A percentile compares a stretch with the other conserved stretches of the same genome.
Evolutionary conservation across 1,140 invertebrate genomes (phyloP).

Genomic region (Lepidurus arcticus): DNA sequence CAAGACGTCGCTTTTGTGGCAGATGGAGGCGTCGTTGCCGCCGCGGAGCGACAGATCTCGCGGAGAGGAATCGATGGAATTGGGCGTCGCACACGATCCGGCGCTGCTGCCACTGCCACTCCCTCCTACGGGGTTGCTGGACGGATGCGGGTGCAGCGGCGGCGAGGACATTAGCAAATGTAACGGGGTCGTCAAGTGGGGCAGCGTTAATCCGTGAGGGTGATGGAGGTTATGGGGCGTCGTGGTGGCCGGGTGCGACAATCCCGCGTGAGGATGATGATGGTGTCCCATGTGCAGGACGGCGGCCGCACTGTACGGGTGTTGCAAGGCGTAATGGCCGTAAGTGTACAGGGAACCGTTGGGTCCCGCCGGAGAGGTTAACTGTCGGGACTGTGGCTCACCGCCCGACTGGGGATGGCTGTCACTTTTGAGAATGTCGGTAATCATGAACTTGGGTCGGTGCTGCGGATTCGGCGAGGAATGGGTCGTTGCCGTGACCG

Average conservation of each 20-base stretch:
- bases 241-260: conserved; percentile 24
- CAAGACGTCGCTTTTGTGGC: conserved; percentile 35
- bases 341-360: neutral
- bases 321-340: neutral
- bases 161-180: conserved; percentile 21
- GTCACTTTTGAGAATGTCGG: conserved; percentile 41
- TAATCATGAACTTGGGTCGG: conserved; percentile 44
- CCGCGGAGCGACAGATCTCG: conserved; percentile 41
- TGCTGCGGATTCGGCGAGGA: conserved; percentile 24
- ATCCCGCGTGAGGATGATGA: neutral
- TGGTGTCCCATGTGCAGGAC: conserved; percentile 22
- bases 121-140: neutral
- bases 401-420: neutral
- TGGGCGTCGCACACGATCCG: conserved; percentile 24
- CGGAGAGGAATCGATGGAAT: conserved; percentile 39
- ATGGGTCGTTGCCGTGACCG: conserved; percentile 36
- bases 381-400: neutral
- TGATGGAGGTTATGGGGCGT: conserved; percentile 17
- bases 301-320: conserved; percentile 26
- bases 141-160: conserved; percentile 24
- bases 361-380: neutral
- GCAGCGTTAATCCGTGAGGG: conserved; percentile 16
- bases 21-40: conserved; percentile 34
- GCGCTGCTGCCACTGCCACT: conserved; percentile 10
- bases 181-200: conserved; percentile 19